phyloP scores from a whole-genome alignment of 1,140 invertebrate species.

The Calycopis cecrops region DNA sequence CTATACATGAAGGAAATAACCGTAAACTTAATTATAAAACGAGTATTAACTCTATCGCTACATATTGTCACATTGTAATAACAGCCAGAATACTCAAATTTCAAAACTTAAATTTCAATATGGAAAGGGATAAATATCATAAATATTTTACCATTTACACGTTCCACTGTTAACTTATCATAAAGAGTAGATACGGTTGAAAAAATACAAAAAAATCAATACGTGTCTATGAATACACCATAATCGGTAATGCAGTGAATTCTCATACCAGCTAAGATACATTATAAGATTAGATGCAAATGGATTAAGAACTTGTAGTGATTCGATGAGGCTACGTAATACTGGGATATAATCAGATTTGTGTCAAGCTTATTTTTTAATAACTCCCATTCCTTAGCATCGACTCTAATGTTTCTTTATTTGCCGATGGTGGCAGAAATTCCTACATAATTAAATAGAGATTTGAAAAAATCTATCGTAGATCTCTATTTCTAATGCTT shows the following conservation, averaged over 20 bases:
- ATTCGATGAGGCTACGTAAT: conserved; percentile 59
- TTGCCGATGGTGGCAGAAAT: too few relatives aligned
- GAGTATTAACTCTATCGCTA: conserved; percentile 12
- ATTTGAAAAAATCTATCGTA: too few relatives aligned
- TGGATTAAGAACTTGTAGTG: conserved; percentile 68
- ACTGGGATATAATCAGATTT: conserved; percentile 59
- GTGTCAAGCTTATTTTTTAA: conserved; percentile 35
- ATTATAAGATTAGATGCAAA: conserved; percentile 73
- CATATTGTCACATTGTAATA: not conserved
- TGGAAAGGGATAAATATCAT: not conserved
- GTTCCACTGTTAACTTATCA: not conserved
- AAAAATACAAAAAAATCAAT: not conserved
- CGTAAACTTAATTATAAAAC: conserved; percentile 34
- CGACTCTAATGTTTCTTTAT: conserved; percentile 8
- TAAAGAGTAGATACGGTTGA: too few relatives aligned
- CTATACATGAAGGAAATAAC: conserved; percentile 40
- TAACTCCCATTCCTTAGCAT: conserved; percentile 23
- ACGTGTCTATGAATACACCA: not conserved
- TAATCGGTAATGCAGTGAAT: not conserved
- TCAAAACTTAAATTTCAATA: not conserved
- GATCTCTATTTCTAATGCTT: conserved; percentile 22
- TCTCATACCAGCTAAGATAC: conserved; percentile 50
- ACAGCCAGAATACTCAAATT: not conserved
- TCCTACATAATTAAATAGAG: too few relatives aligned
- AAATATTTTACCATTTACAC: not conserved